Percentiles rank a stretch among this genome's conserved stretches.
Evolutionary conservation across 2,113 vertebrate species (phyloP).

Genomic region (Atherinomorus stipes): DNA sequence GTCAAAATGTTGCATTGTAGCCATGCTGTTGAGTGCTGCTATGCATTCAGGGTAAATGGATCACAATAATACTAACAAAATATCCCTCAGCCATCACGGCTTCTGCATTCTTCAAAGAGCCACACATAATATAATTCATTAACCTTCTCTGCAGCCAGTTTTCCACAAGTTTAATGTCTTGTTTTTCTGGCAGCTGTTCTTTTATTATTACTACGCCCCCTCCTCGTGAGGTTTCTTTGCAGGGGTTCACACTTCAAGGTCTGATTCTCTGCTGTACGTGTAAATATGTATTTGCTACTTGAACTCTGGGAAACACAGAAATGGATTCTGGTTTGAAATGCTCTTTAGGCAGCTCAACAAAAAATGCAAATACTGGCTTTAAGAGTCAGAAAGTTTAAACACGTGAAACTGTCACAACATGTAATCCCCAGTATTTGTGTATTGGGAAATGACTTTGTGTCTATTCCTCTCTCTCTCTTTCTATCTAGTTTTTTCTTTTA

Average conservation of each 20-base stretch:
- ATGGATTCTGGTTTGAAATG: neutral
- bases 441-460: no score
- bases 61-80: neutral
- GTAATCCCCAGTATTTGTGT: no score
- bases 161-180: neutral
- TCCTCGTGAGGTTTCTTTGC: neutral
- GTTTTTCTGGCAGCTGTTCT: neutral
- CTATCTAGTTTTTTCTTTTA: no score
- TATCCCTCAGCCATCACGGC: neutral
- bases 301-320: no score
- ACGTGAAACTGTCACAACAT: no score
- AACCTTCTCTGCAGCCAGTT: neutral
- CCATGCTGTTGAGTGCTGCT: neutral
- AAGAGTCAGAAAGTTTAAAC: neutral
- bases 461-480: no score
- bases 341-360: neutral
- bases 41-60: neutral
- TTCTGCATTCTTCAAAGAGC: neutral
- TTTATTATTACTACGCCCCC: neutral
- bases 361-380: neutral
- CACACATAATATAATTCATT: neutral
- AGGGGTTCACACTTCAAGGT: neutral
- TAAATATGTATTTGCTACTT: neutral
- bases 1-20: neutral
- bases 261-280: neutral